Conservation (phyloP, 2,888 invertebrate genomes). For the Melipona bicolor region DNA sequence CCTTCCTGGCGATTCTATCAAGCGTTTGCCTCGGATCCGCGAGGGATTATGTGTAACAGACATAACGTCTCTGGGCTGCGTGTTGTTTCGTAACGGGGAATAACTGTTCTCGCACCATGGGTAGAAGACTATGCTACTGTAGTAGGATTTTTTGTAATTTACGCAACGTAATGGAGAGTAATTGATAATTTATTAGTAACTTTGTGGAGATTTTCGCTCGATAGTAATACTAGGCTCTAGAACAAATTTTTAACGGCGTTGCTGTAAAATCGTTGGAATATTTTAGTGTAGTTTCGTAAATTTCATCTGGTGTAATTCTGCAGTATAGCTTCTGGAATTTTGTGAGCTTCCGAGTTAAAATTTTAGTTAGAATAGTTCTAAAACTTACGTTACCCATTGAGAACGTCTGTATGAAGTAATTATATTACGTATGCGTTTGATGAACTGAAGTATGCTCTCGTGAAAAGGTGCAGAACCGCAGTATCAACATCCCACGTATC, state of each 20-base stretch:
- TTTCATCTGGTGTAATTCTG: too few relatives aligned
- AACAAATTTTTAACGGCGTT: too few relatives aligned
- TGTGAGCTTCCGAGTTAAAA: neutral
- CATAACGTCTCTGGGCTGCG: neutral
- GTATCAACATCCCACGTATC: too few relatives aligned
- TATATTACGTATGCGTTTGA: neutral
- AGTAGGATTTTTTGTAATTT: neutral
- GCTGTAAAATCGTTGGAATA: too few relatives aligned
- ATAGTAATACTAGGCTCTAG: too few relatives aligned
- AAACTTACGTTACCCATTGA: neutral
- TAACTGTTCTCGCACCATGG: too few relatives aligned
- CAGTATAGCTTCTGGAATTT: too few relatives aligned
- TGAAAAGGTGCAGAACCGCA: neutral
- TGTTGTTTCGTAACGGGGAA: neutral
- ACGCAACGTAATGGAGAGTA: neutral
- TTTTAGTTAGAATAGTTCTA: neutral
- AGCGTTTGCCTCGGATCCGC: neutral
- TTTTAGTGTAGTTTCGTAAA: too few relatives aligned
- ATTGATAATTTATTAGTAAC: too few relatives aligned
- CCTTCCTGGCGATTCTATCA: neutral
- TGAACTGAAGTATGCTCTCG: neutral
- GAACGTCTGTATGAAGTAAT: neutral
- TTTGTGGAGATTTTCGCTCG: too few relatives aligned
- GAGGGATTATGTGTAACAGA: too few relatives aligned
- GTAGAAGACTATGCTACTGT: neutral